Evolutionary conservation across 2,113 vertebrate genomes (phyloP).

Genomic region (Cryptoleucopteryx plumbea): DNA sequence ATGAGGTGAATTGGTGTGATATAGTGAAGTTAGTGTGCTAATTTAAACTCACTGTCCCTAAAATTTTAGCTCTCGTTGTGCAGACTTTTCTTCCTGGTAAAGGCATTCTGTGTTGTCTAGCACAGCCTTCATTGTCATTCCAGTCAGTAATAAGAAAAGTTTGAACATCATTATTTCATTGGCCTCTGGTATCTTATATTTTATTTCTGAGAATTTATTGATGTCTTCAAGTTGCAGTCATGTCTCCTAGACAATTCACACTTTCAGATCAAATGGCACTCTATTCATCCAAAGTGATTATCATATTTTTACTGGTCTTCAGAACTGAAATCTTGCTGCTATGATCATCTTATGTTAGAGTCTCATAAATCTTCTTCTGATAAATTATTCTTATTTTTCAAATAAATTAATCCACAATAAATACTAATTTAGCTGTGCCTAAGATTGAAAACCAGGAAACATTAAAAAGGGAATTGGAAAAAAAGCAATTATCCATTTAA

Average conservation of each 20-base stretch:
- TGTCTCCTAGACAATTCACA: background rate
- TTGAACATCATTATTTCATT: background rate
- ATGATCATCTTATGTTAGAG: background rate
- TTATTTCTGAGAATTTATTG: background rate
- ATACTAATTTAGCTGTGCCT: background rate
- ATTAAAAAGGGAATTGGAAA: background rate
- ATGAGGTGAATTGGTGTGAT: background rate
- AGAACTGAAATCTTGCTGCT: background rate
- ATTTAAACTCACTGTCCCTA: background rate
- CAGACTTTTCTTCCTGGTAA: background rate
- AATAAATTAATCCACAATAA: background rate
- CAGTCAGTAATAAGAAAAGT: background rate
- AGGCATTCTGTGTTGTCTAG: background rate
- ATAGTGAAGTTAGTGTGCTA: background rate
- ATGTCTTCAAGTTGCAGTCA: background rate
- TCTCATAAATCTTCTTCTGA: background rate
- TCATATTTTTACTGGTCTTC: background rate
- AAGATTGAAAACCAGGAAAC: background rate
- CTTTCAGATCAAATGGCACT: background rate
- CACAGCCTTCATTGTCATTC: background rate
- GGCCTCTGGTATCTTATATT: background rate
- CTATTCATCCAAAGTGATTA: background rate
- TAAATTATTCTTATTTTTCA: background rate
- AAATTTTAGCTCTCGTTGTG: background rate
- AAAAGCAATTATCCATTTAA: background rate